Evolutionary conservation across 2,113 vertebrate genomes (phyloP).

Genomic region (Macroglossus sobrinus): DNA sequence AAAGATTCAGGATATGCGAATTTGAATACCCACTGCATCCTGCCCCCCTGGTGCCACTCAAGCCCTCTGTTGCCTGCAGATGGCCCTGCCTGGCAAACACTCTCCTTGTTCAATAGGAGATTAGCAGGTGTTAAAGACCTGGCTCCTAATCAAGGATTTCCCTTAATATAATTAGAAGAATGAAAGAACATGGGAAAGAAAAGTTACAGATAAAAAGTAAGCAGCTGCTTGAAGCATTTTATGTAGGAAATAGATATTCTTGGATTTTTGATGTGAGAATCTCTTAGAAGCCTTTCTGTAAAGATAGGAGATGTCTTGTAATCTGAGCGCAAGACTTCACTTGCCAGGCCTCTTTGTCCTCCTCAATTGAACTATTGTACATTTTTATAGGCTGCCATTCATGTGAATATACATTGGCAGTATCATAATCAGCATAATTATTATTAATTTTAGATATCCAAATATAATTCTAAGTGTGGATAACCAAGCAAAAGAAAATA

Average conservation of each 20-base stretch:
- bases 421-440: background rate
- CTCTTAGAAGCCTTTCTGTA: background rate
- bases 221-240: constrained; percentile 56
- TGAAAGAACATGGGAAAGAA: constrained; percentile 52
- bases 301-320: constrained; percentile 38
- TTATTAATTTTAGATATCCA: constrained; percentile 3
- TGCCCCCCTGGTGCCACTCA: constrained; percentile 72
- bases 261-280: constrained; percentile 30
- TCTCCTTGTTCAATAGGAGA: constrained; percentile 67
- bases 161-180: constrained; percentile 52
- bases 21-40: constrained; percentile 68
- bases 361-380: constrained; percentile 56
- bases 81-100: constrained; percentile 69
- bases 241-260: constrained; percentile 42
- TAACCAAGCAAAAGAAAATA: background rate
- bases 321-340: constrained; percentile 3
- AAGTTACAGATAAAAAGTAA: constrained; percentile 50
- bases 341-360: background rate
- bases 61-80: constrained; percentile 67
- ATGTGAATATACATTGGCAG: constrained; percentile 36
- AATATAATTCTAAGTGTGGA: background rate
- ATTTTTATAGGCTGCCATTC: constrained; percentile 23
- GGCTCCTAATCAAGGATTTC: constrained; percentile 61
- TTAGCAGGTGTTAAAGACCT: constrained; percentile 72
- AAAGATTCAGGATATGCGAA: constrained; percentile 69